phyloP scores from a whole-genome alignment of 2,888 invertebrate species.

The Athalia rosae region DNA sequence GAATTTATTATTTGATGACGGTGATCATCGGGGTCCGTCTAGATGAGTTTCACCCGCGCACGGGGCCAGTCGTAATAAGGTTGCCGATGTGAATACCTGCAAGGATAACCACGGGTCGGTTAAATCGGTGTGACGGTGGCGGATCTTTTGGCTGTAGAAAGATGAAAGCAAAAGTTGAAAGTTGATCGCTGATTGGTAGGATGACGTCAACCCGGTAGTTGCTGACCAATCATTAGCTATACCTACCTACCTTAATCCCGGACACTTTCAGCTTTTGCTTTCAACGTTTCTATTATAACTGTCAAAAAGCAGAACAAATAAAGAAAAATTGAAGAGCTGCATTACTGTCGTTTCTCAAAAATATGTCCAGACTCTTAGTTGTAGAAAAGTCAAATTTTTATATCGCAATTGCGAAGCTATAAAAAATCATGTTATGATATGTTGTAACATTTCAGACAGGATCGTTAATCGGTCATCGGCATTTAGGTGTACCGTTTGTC shows the following conservation, averaged over 20 bases:
- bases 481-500: too few relatives aligned
- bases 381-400: too few relatives aligned
- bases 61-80: too few relatives aligned
- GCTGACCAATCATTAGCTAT: constrained; percentile 18
- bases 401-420: too few relatives aligned
- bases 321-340: not conserved
- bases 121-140: not conserved
- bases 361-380: not conserved
- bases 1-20: too few relatives aligned
- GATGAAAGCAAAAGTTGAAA: constrained; percentile 46
- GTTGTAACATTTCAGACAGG: too few relatives aligned
- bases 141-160: constrained; percentile 21
- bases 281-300: constrained; percentile 7
- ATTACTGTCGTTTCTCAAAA: not conserved
- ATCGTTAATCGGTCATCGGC: too few relatives aligned
- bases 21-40: too few relatives aligned
- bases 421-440: too few relatives aligned
- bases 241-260: not conserved
- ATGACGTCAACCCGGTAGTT: constrained; percentile 44
- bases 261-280: constrained; percentile 41
- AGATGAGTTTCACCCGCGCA: not conserved
- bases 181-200: constrained; percentile 42
- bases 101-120: too few relatives aligned
- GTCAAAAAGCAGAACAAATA: not conserved
- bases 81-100: too few relatives aligned